Evolutionary conservation across 2,888 invertebrate species (phyloP).

Genomic region (Rotaria macrura): DNA sequence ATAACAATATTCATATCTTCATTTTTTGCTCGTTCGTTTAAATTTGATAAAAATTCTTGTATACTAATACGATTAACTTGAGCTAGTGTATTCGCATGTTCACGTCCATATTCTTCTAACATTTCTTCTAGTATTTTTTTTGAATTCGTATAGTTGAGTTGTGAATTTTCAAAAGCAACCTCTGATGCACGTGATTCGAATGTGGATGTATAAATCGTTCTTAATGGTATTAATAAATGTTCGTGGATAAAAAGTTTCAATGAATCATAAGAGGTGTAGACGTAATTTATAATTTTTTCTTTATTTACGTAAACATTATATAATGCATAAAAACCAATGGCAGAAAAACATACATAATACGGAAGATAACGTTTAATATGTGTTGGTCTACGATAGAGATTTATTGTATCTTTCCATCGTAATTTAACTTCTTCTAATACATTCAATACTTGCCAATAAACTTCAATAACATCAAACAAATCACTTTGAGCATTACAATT

Average conservation of each 20-base stretch:
- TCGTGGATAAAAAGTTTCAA: neutral
- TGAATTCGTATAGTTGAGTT: neutral
- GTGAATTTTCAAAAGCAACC: neutral
- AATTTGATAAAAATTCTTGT: neutral
- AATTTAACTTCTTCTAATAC: neutral
- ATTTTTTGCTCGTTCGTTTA: neutral
- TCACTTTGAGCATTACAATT: neutral
- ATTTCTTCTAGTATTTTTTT: constrained; percentile 9
- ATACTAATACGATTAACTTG: neutral
- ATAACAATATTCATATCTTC: constrained; percentile 17
- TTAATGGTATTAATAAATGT: constrained; percentile 13
- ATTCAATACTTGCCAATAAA: neutral
- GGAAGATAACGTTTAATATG: constrained; percentile 7
- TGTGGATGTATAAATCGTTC: neutral
- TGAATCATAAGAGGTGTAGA: neutral
- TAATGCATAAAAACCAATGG: neutral
- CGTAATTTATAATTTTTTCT: neutral
- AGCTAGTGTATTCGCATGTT: neutral
- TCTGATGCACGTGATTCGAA: neutral
- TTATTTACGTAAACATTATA: neutral
- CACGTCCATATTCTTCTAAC: neutral
- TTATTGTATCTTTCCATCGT: neutral
- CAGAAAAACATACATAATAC: neutral
- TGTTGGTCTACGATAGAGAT: neutral
- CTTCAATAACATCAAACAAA: neutral